Evolutionary conservation across 2,113 vertebrate species (phyloP).

Genomic region (Anas platyrhynchos): DNA sequence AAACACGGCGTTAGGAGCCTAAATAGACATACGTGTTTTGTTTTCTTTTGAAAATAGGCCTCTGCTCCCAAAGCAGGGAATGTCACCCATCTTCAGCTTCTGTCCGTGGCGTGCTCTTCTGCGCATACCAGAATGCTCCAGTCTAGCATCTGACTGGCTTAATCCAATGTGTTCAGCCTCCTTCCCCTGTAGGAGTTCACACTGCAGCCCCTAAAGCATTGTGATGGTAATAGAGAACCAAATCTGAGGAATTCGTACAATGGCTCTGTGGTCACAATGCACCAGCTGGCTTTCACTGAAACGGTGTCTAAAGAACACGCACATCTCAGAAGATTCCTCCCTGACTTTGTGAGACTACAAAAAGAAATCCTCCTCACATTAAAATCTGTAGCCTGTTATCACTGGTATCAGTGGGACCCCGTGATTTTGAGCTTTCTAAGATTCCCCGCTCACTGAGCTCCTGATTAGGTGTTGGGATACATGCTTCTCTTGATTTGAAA

Average conservation of each 20-base stretch:
- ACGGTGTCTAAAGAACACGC: background rate
- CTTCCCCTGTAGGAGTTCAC: constrained; percentile 12
- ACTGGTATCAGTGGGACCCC: background rate
- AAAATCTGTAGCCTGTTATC: background rate
- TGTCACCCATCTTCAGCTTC: background rate
- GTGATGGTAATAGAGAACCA: background rate
- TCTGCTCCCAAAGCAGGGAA: background rate
- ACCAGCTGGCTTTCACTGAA: background rate
- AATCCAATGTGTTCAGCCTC: constrained; percentile 5
- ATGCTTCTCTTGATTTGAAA: background rate
- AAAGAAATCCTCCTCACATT: background rate
- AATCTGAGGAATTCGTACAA: background rate
- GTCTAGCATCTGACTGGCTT: constrained; percentile 6
- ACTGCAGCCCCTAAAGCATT: background rate
- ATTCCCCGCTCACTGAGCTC: background rate
- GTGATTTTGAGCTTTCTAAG: background rate
- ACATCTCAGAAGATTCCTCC: background rate
- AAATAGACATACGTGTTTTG: background rate
- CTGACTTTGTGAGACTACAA: background rate
- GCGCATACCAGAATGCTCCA: background rate
- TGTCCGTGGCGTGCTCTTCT: background rate
- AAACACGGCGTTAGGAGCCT: constrained; percentile 30
- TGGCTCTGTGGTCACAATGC: background rate
- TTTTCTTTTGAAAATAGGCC: constrained; percentile 10
- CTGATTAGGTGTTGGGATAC: background rate